Evolutionary conservation across 2,113 vertebrate genomes (phyloP).

Genomic region (Zosterops lateralis): DNA sequence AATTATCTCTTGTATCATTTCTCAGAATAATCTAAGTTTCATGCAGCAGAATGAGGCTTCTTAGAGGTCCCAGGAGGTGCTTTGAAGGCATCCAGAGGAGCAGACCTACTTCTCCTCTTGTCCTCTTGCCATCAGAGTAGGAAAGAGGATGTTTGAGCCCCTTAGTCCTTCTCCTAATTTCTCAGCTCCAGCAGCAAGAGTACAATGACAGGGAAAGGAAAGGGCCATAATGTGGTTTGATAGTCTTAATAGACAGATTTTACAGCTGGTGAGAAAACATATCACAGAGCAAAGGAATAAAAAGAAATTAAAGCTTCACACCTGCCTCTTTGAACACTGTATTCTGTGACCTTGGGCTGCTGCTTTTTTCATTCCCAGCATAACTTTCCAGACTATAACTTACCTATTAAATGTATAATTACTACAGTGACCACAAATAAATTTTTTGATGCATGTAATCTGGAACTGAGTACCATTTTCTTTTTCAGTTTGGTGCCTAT

Average conservation of each 20-base stretch:
- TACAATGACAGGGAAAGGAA: neutral
- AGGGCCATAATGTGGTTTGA: neutral
- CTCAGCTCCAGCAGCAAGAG: neutral
- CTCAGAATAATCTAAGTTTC: slow-evolving; percentile 30
- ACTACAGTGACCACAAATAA: neutral
- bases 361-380: neutral
- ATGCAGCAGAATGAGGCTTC: neutral
- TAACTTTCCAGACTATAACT: neutral
- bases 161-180: neutral
- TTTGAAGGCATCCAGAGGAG: neutral
- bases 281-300: neutral
- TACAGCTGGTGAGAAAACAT: neutral
- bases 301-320: neutral
- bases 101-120: neutral
- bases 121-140: neutral
- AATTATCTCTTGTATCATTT: slow-evolving; percentile 17
- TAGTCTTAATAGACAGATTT: neutral
- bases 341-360: neutral
- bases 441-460: neutral
- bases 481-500: neutral
- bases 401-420: neutral
- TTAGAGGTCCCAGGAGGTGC: neutral
- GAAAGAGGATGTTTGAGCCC: neutral
- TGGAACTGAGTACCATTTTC: neutral
- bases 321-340: neutral